Evolutionary conservation across 2,113 vertebrate genomes (phyloP).

Genomic region (Manacus vitellinus): DNA sequence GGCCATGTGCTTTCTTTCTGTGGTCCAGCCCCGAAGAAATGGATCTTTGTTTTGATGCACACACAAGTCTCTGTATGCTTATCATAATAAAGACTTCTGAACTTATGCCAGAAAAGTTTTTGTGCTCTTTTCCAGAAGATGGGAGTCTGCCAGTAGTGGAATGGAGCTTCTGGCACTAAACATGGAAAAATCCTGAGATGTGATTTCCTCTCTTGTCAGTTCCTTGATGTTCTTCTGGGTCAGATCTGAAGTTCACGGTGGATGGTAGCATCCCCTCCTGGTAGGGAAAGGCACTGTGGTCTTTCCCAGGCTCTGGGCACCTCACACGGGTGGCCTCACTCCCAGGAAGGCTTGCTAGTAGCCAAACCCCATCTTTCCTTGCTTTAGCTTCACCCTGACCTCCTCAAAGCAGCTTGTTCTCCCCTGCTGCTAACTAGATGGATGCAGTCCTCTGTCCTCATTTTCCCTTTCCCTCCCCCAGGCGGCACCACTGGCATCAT

Average conservation of each 20-base stretch:
- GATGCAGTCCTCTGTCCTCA: background rate
- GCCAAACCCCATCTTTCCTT: background rate
- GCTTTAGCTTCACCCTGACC: background rate
- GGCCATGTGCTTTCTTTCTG: background rate
- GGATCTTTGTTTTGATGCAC: background rate
- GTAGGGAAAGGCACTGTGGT: background rate
- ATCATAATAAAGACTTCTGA: constrained; percentile 51
- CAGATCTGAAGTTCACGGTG: background rate
- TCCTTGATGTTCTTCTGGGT: background rate
- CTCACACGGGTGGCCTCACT: background rate
- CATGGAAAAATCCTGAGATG: constrained; percentile 3
- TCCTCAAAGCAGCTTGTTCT: background rate
- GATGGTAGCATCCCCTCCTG: background rate
- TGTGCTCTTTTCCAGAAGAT: background rate
- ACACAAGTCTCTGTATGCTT: constrained; percentile 6
- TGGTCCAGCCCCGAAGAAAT: background rate
- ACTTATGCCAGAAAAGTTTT: background rate
- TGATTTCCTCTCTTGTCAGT: constrained; percentile 6
- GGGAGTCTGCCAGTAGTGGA: background rate
- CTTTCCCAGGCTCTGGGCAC: background rate
- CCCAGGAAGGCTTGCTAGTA: background rate
- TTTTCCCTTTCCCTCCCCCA: background rate
- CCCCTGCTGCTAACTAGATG: accelerated
- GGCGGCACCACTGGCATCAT: background rate
- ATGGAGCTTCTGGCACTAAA: background rate